These are phyloP conservation scores for Enhydra lutris DNA, from an alignment of 2,113 vertebrate genomes.

Conservation along the genomic window DNA sequence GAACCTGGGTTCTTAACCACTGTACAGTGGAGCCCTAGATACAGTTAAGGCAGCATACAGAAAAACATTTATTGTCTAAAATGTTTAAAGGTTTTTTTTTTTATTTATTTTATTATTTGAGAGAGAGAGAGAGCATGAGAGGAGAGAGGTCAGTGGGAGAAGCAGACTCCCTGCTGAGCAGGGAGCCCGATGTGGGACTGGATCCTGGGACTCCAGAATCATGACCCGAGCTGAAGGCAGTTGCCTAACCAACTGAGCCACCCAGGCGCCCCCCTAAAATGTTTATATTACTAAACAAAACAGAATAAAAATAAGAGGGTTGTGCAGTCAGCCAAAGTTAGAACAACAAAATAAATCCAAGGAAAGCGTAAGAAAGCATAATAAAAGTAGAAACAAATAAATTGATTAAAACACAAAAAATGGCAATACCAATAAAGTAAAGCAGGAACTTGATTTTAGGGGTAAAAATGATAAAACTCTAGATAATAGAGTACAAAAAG, in stretches of 20 bases:
- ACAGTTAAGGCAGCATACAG: not conserved
- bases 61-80: not conserved
- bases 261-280: no score
- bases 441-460: not conserved
- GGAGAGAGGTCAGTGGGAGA: no score
- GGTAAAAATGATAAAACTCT: not conserved
- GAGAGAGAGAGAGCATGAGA: no score
- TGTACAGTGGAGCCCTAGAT: not conserved
- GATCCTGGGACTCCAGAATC: no score
- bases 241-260: no score
- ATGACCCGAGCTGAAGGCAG: no score
- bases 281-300: not conserved
- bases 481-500: not conserved
- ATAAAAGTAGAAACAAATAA: not conserved
- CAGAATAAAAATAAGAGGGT: not conserved
- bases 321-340: not conserved
- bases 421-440: not conserved
- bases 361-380: not conserved
- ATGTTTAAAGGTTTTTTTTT: no score
- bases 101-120: no score
- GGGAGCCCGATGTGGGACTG: no score
- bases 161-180: no score
- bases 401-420: not conserved
- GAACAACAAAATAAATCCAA: not conserved
- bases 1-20: not conserved